Percentiles rank a stretch among this genome's conserved stretches.
phyloP scores from a whole-genome alignment of 2,113 vertebrate genomes.

The Labrus mixtus region DNA sequence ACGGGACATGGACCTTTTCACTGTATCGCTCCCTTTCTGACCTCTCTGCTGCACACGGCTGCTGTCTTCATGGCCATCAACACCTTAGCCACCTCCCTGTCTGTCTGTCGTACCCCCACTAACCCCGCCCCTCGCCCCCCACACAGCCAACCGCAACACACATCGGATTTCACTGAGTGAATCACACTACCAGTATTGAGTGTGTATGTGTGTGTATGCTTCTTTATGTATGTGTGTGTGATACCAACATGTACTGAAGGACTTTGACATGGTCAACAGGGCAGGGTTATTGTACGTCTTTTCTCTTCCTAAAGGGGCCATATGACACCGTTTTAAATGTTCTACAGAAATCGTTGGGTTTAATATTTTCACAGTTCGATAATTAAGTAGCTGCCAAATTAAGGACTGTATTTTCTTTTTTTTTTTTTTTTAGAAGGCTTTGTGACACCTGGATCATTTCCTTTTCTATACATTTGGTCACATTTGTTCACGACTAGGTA shows the following conservation, averaged over 20 bases:
- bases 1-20: constrained; percentile 84
- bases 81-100: constrained; percentile 57
- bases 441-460: not conserved
- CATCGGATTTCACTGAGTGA: constrained; percentile 67
- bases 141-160: constrained; percentile 56
- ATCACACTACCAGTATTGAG: constrained; percentile 82
- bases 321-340: constrained; percentile 69
- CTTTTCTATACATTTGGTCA: constrained; percentile 18
- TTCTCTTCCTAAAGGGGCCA: constrained; percentile 67
- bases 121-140: constrained; percentile 19
- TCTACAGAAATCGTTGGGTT: constrained; percentile 61
- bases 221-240: constrained; percentile 40
- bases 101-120: constrained; percentile 15
- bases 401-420: constrained; percentile 58
- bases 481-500: constrained; percentile 1
- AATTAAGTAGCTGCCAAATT: constrained; percentile 72
- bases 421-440: constrained; percentile 34
- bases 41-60: constrained; percentile 73
- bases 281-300: constrained; percentile 47
- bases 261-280: constrained; percentile 66
- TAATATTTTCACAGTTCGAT: constrained; percentile 59
- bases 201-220: constrained; percentile 35
- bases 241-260: constrained; percentile 79
- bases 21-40: constrained; percentile 81
- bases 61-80: constrained; percentile 58